These are phyloP conservation scores for Istiophorus platypterus DNA, from an alignment of 2,113 vertebrate genomes.

Conservation along the genomic window DNA sequence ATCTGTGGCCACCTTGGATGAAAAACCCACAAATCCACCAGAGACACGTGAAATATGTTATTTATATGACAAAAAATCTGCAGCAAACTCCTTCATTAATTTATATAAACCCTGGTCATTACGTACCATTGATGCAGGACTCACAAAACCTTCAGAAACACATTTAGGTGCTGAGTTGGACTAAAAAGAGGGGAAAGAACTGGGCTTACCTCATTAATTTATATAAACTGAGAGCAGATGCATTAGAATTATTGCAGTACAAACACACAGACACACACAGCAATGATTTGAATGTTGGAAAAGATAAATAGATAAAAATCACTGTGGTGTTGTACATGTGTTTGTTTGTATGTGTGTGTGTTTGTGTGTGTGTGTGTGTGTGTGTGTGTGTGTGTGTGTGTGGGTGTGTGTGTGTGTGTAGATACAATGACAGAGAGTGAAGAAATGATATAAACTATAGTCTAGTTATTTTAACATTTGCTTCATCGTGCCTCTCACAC, in stretches of 20 bases:
- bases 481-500: conserved; percentile 11
- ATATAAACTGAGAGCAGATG: conserved; percentile 69
- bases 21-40: conserved; percentile 46
- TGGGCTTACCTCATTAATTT: conserved; percentile 57
- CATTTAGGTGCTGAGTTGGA: conserved; percentile 21
- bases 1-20: conserved; percentile 27
- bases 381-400: conserved; percentile 6
- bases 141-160: conserved; percentile 33
- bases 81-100: conserved; percentile 20
- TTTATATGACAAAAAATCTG: conserved; percentile 33
- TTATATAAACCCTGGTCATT: conserved; percentile 50
- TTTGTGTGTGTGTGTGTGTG: conserved; percentile 8
- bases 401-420: not conserved
- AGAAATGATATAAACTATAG: conserved; percentile 22
- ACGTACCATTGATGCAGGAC: conserved; percentile 35
- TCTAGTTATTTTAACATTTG: conserved; percentile 44
- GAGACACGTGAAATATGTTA: conserved; percentile 35
- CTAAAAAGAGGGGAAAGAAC: conserved; percentile 22
- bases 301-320: conserved; percentile 13
- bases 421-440: not conserved
- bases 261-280: conserved; percentile 9
- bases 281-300: conserved; percentile 40
- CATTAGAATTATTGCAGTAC: conserved; percentile 37
- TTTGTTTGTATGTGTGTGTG: not conserved
- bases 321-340: not conserved